Conservation (phyloP, 2,888 invertebrate genomes). For the Conomelus anceps region DNA sequence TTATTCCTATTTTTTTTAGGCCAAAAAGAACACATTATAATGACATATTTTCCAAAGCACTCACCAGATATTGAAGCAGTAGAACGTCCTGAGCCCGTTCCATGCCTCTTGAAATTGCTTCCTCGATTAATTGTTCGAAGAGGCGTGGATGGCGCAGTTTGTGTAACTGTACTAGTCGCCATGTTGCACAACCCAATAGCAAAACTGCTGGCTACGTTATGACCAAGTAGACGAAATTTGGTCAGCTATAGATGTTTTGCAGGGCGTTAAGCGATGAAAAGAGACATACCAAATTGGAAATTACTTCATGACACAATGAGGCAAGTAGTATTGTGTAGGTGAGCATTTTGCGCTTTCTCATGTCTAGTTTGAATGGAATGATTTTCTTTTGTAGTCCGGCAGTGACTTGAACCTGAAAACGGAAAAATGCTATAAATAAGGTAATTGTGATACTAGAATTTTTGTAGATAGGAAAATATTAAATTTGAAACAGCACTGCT, state of each 20-base stretch:
- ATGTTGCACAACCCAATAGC: not conserved
- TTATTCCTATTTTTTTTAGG: not conserved
- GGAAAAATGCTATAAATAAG: too few species aligned
- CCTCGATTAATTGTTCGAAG: constrained; percentile 20
- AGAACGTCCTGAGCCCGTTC: constrained; percentile 8
- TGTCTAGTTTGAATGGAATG: not conserved
- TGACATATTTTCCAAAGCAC: not conserved
- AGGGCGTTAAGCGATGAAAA: not conserved
- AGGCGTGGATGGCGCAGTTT: constrained; percentile 11
- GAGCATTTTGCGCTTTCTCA: not conserved
- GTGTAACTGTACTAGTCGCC: not conserved
- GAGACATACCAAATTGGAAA: not conserved
- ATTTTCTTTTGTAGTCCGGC: not conserved
- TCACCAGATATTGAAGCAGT: not conserved
- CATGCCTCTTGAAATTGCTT: constrained; percentile 21
- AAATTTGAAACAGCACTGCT: too few species aligned
- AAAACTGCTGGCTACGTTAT: not conserved
- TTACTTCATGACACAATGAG: not conserved
- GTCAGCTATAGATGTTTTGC: not conserved
- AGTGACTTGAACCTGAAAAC: not conserved
- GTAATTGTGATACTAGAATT: too few species aligned
- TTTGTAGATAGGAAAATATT: too few species aligned
- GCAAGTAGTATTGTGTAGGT: not conserved
- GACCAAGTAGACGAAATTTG: not conserved
- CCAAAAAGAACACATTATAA: not conserved